Evolutionary conservation across 2,797 vertebrate species (phyloP), one percentile per base, ranked within the genome.

Genomic region (Muraenolepis orangiensis): DNA sequence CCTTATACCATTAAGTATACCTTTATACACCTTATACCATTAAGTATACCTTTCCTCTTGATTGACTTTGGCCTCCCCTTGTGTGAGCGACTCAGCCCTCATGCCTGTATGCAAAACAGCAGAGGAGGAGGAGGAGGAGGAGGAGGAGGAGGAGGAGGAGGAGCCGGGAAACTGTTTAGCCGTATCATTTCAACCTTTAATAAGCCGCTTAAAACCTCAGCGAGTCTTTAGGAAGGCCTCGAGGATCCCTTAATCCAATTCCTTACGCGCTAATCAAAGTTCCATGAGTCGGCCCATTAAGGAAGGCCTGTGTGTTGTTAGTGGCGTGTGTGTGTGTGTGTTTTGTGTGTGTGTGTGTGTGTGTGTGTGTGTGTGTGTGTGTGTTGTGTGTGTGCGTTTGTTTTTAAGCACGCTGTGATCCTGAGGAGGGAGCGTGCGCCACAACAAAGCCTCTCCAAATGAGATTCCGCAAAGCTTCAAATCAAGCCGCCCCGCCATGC

Each of bases 161-260:
- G n/a, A n/a, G n/a, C 42, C 14, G 13, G 16, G 34, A 74, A 64
- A 76, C 78, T 38, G 72, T 77, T 77, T 76, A 57, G 82, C 82
- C 74, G 81, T 78, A 80, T 69, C 42, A 42, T 10, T 80, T 82
- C 42, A 46, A 76, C 78, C 73, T 73, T 73, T 80, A 46, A 77
- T 83, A 86, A 89, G 82, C 85, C 87, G 73, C 87, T 91, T 91
- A 86, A 46, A 46, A 84, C 88, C 84, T 83, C 23, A 38, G 71
- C 79, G 75, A 72, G 72, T 86, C 86, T 90, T 88, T 83, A 86
- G 77, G 75, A 89, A n/a, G n/a, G 85, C 80, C 61, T 46, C 66
- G 80, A 90, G 88, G 84, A 92, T 90, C 90, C 86, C 88, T 91
- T 93, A 93, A 93, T 93, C 92, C 91, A 90, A 91, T 92, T 91